Conservation (phyloP, 2,113 vertebrate species). For the Vulpes lagopus region DNA sequence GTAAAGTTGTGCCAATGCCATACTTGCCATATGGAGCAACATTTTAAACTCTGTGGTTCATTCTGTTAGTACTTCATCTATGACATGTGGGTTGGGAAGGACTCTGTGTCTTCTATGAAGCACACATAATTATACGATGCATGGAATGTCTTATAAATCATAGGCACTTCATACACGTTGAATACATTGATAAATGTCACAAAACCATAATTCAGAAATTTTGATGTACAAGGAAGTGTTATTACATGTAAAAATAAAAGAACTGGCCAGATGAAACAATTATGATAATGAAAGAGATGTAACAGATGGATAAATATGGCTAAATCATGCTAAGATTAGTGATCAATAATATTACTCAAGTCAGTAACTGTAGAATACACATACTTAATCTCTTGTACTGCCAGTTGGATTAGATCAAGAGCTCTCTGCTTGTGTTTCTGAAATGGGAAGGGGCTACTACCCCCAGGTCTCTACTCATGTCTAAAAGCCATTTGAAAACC, state of each 20-base stretch:
- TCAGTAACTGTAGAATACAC: neutral
- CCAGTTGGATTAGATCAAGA: neutral
- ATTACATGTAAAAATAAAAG: slow-evolving; percentile 15
- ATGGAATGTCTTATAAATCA: neutral
- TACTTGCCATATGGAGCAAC: neutral
- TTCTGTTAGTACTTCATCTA: neutral
- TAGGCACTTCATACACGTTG: neutral
- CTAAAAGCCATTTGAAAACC: slow-evolving; percentile 29
- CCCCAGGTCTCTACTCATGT: neutral
- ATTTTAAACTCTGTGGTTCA: neutral
- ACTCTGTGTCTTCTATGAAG: neutral
- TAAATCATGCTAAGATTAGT: neutral
- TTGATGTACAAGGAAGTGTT: slow-evolving; percentile 13
- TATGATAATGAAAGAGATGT: neutral
- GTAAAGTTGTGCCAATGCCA: neutral
- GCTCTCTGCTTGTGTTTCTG: neutral
- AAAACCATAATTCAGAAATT: slow-evolving; percentile 52
- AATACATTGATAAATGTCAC: neutral
- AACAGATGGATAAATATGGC: neutral
- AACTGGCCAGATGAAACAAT: neutral
- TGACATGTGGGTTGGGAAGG: neutral
- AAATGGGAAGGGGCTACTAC: neutral
- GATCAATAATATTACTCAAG: neutral
- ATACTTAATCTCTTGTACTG: neutral
- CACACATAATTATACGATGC: neutral